A percentile compares a stretch with the other conserved stretches of the same genome.
phyloP scores from a whole-genome alignment of 2,797 vertebrate genomes.

The Tamandua tetradactyla region DNA sequence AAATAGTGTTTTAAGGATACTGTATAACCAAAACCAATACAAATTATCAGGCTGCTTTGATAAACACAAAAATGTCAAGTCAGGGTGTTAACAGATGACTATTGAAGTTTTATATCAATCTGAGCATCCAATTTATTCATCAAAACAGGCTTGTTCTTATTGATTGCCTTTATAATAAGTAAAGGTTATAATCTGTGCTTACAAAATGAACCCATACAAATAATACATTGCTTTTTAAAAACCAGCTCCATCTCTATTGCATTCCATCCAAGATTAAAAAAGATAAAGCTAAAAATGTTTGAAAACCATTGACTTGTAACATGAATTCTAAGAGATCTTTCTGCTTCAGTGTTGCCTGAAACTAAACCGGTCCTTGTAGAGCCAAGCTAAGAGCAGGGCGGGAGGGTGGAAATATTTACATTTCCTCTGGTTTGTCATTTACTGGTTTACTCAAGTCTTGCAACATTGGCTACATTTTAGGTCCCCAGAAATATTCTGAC shows the following conservation, averaged over 20 bases:
- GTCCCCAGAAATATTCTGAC: not conserved
- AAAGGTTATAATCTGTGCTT: slow-evolving; percentile 53
- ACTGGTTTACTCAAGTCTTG: not conserved
- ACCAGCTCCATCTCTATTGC: not conserved
- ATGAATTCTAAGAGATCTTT: not conserved
- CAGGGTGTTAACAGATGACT: slow-evolving; percentile 31
- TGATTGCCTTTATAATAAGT: slow-evolving; percentile 68
- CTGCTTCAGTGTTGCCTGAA: not conserved
- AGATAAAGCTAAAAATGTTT: not conserved
- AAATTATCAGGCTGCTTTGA: slow-evolving; percentile 68
- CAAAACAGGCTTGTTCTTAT: slow-evolving; percentile 70
- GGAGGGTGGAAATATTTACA: not conserved
- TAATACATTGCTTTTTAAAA: slow-evolving; percentile 31
- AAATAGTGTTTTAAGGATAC: slow-evolving; percentile 54
- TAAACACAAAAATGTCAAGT: slow-evolving; percentile 65
- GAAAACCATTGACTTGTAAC: not conserved
- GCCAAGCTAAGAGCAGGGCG: too few species aligned
- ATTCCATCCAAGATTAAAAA: not conserved
- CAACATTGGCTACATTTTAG: not conserved
- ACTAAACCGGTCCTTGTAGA: not conserved
- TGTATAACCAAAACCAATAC: slow-evolving; percentile 59
- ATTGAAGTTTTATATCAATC: slow-evolving; percentile 57
- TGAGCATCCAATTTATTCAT: slow-evolving; percentile 66
- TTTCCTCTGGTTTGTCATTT: not conserved
- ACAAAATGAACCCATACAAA: slow-evolving; percentile 46